Evolutionary conservation across 2,113 vertebrate species (phyloP), one percentile per base, ranked within the genome.

Genomic region (Pangasianodon gigas): DNA sequence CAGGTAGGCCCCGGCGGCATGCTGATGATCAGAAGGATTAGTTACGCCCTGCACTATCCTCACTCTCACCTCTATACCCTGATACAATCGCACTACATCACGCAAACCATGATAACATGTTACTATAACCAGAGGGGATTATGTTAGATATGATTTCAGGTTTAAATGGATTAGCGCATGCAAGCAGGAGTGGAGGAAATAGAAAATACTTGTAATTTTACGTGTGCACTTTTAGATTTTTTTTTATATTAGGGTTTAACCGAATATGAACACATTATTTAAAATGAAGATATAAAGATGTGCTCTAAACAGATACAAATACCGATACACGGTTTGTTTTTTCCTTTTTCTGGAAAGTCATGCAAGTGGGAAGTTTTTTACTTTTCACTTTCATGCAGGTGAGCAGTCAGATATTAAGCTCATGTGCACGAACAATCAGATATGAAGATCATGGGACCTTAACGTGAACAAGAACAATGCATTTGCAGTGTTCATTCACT

Each of bases 1-100:
- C 92, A 91, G 92, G 95, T 94, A 93, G 87, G 91, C 91, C 93
- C 93, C 89, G 92, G 92, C 65, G 81, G 90, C 92, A 93, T 18
- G 11, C 89, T 94, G 94, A 95, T 91, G 92, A 92, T 88, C 85
- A 92, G 89, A 60, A 51, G 90, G 89, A 92, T 92, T 91, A 90
- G 91, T 90, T 88, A 88, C 82, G 75, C 86, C 77, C 88, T 75
- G 82, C 71, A 84, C 86, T 52, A 51, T 62, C 83, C 88, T 48
- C 67, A 74, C 65, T 29, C 71, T 83, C 87, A 89, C 91, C 91
- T 81, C 81, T 74, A 65, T 82, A 84, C 80, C 82, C 86, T 67
- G 26, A 56, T 77, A 85, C 46, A 83, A 88, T 88, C 90, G 56
- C 77, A 82, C 65, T 86, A 69, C 71, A 32, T 69, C 48, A 75